phyloP scores from a whole-genome alignment of 2,797 vertebrate species.

The Linurgus olivaceus region DNA sequence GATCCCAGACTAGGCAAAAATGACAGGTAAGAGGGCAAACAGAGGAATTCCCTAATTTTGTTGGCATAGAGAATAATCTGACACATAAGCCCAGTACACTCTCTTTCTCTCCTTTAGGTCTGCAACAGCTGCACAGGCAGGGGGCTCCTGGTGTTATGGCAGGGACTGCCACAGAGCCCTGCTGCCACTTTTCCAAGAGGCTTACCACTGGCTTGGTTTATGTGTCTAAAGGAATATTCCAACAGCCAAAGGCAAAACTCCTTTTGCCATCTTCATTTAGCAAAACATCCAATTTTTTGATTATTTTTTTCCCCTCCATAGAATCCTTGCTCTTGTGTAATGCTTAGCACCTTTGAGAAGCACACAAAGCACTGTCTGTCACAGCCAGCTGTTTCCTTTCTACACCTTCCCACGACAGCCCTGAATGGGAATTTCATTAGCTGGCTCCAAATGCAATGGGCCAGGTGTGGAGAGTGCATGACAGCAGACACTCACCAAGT shows the following conservation, averaged over 20 bases:
- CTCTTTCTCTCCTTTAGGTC: not conserved
- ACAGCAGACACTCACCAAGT: not conserved
- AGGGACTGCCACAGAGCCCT: not conserved
- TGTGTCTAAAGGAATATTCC: not conserved
- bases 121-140: not conserved
- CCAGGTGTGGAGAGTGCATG: not conserved
- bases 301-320: rapidly evolving
- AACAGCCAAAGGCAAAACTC: not conserved
- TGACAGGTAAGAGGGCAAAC: not conserved
- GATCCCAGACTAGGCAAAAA: not conserved
- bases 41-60: not conserved
- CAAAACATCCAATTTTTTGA: not conserved
- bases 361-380: not conserved
- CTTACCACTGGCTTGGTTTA: not conserved
- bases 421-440: not conserved
- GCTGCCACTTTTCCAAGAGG: not conserved
- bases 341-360: not conserved
- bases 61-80: rapidly evolving
- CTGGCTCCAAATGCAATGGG: not conserved
- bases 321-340: not conserved
- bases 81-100: not conserved
- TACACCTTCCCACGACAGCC: not conserved
- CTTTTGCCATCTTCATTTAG: not conserved
- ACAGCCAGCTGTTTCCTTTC: conserved; percentile 11
- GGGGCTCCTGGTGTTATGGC: not conserved